Percentiles rank a stretch among this genome's conserved stretches.
Conservation (phyloP, 2,797 vertebrate species). For the Pseudochromis fuscus region DNA sequence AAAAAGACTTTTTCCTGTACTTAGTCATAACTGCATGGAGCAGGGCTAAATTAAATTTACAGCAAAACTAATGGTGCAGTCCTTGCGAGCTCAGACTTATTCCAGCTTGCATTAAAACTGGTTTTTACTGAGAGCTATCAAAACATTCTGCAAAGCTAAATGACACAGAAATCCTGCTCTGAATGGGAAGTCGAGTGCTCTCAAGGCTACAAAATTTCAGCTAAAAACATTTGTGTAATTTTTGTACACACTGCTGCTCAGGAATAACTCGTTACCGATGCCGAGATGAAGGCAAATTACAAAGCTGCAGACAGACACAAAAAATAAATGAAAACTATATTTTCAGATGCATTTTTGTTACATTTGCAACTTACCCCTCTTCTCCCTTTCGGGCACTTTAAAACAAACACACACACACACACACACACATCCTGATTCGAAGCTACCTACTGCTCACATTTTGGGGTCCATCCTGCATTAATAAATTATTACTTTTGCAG, state of each 20-base stretch:
- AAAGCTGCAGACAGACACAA: constrained; percentile 5
- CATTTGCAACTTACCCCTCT: constrained; percentile 50
- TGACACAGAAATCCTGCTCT: constrained; percentile 25
- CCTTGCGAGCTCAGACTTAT: constrained; percentile 16
- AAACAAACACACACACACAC: constrained; percentile 28
- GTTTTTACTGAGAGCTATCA: constrained; percentile 14
- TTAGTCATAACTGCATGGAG: constrained; percentile 11
- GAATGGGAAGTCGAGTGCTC: constrained; percentile 41
- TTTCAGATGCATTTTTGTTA: constrained; percentile 13
- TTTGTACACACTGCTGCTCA: not conserved
- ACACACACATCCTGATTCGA: constrained; percentile 32
- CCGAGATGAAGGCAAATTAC: not conserved
- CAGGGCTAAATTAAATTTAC: constrained; percentile 25
- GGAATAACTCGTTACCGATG: constrained; percentile 1
- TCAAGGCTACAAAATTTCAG: constrained; percentile 34
- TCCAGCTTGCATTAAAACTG: constrained; percentile 21
- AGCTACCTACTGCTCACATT: constrained; percentile 44
- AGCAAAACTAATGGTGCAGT: constrained; percentile 23
- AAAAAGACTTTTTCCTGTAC: constrained; percentile 10
- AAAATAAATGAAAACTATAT: not conserved
- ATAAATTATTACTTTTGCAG: constrained; percentile 58
- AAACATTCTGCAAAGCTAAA: constrained; percentile 14
- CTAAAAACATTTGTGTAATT: constrained; percentile 16
- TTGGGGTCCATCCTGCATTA: constrained; percentile 48
- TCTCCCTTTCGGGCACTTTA: constrained; percentile 26